Evolutionary conservation across 2,888 invertebrate species (phyloP).

Genomic region (Andrena marginata): DNA sequence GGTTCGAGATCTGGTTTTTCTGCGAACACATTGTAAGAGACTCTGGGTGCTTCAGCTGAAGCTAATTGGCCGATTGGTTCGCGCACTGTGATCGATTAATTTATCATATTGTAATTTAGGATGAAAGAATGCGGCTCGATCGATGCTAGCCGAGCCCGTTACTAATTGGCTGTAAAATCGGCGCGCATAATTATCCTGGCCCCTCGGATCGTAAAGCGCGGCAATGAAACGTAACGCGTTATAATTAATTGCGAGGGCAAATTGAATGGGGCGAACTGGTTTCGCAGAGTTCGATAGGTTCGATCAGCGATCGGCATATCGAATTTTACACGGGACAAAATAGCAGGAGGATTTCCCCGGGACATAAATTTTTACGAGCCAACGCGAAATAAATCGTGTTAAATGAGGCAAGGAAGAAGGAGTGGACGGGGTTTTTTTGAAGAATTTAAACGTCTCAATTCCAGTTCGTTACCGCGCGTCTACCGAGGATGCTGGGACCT

Average conservation of each 20-base stretch:
- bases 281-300: neutral
- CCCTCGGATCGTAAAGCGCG: conserved; percentile 11
- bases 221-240: conserved; percentile 26
- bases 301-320: neutral
- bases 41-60: neutral
- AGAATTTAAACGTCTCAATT: conserved; percentile 10
- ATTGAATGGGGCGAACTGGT: conserved; percentile 10
- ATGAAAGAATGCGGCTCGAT: neutral
- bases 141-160: neutral
- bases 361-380: neutral
- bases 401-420: neutral
- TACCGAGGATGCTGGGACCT: neutral
- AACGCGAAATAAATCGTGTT: neutral
- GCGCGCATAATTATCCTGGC: conserved; percentile 20
- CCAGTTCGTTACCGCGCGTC: neutral
- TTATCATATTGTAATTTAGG: conserved; percentile 35
- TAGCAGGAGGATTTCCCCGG: neutral
- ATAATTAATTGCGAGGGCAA: conserved; percentile 19
- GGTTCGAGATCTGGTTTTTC: conserved; percentile 30
- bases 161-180: conserved; percentile 23
- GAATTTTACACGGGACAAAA: neutral
- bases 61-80: conserved; percentile 49
- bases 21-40: neutral
- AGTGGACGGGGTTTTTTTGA: neutral
- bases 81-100: conserved; percentile 49